These are phyloP conservation scores for Charadrius vociferus DNA, from an alignment of 2,113 vertebrate genomes.

Conservation along the genomic window DNA sequence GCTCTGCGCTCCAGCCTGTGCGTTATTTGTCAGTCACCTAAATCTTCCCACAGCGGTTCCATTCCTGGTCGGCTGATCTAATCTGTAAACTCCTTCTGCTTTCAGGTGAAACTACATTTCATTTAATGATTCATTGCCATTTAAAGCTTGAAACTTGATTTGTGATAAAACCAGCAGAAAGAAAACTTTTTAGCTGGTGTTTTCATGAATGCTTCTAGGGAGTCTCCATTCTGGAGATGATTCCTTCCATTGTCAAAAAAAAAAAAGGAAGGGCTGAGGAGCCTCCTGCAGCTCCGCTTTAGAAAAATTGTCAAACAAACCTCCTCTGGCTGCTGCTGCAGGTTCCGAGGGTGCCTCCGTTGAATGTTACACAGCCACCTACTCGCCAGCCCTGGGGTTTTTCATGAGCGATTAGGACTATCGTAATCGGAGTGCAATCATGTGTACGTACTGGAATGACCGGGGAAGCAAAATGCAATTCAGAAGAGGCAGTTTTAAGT, in stretches of 20 bases:
- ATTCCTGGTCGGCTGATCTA: background rate
- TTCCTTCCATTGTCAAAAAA: background rate
- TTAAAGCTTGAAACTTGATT: background rate
- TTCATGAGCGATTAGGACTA: too few species aligned
- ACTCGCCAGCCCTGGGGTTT: background rate
- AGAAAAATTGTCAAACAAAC: background rate
- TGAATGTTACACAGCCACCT: background rate
- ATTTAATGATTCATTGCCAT: background rate
- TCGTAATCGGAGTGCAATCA: background rate
- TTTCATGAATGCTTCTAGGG: background rate
- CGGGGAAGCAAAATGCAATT: background rate
- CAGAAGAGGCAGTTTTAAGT: background rate
- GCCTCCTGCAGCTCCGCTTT: background rate
- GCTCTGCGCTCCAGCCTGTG: background rate
- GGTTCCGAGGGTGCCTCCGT: background rate
- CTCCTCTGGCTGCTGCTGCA: background rate
- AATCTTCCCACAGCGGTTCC: background rate
- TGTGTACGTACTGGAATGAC: fast-evolving
- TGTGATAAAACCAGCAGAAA: background rate
- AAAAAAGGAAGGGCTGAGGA: background rate
- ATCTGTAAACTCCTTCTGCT: background rate
- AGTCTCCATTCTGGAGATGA: background rate
- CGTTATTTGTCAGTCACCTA: background rate
- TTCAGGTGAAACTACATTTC: background rate
- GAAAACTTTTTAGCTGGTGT: background rate